Evolutionary conservation across 1,140 invertebrate genomes (phyloP).

Genomic region (Caenorhabditis latens): DNA sequence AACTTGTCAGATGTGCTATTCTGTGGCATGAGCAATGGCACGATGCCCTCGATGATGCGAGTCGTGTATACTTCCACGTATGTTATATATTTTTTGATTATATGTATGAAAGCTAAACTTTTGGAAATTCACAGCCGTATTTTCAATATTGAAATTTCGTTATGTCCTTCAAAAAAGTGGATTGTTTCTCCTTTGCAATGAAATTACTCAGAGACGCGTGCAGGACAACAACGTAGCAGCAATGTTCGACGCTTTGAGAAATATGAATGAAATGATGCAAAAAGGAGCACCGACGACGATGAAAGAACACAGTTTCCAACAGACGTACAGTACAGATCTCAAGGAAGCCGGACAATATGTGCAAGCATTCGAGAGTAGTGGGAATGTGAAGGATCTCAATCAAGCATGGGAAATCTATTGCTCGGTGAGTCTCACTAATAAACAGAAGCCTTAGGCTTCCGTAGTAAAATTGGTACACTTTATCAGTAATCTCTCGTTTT

Average conservation of each 20-base stretch:
- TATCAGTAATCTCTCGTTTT: no score
- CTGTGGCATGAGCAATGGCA: conserved; percentile 99
- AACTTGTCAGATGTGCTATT: conserved; percentile 96
- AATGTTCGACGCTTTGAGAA: conserved; percentile 95
- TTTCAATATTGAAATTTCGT: no score
- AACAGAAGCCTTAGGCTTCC: no score
- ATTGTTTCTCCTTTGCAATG: not conserved
- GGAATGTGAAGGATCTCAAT: conserved; percentile 90
- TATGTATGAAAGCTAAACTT: no score
- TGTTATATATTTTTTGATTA: not conserved
- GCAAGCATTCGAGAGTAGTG: conserved; percentile 85
- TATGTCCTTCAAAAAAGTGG: no score
- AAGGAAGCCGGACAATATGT: conserved; percentile 95
- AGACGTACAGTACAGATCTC: conserved; percentile 91
- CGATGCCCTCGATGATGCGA: conserved; percentile 97
- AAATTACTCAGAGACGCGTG: conserved; percentile 52
- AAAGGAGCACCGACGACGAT: conserved; percentile 86
- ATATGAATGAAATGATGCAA: conserved; percentile 92
- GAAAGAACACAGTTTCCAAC: conserved; percentile 94
- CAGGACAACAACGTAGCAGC: conserved; percentile 85
- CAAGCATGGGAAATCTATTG: conserved; percentile 99
- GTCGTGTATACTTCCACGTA: conserved; percentile 92
- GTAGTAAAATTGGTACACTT: no score
- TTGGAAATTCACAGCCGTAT: no score
- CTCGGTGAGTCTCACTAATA: conserved; percentile 63